Evolutionary conservation across 2,888 invertebrate genomes (phyloP), one percentile per base, ranked within the genome.

Genomic region (Smittia aterrima): DNA sequence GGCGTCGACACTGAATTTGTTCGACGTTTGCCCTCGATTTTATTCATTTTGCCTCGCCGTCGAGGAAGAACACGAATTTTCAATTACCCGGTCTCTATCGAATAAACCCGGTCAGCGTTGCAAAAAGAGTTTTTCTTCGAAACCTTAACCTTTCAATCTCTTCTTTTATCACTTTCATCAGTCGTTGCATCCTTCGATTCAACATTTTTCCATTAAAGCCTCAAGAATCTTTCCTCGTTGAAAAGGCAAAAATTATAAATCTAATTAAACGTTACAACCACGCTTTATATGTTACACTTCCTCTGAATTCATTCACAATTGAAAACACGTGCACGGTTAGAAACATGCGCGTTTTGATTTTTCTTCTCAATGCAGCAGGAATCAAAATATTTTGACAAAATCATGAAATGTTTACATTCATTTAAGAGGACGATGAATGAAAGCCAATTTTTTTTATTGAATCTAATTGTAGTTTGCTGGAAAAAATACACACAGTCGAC

Each of bases 231-330:
- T 47, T 47, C 9, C 38, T 9, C 32, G 47, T 11, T 47, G 16
- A 47, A 47, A 47, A 47, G 47, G 47, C 13, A 4, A 47, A 47
- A 47, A 47, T 47, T 47, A 47, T 47, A 47, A 47, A 47, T 47
- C 47, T 47, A 47, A 47, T 47, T 47, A 47, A 47, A 47, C 16
- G 47, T 47, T 47, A 47, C 47, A 47, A 47, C 47, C 47, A 47
- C 47, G 16, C 47, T 16, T 47, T 47, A 11, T 16, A n/a, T 16
- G 47, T 47, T 47, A 32, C 32, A 32, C 47, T 16, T 47, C 47
- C 47, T 47, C 47, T 58, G 58, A 58, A 20, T 58, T n/a, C 58
- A 58, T 58, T 58, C 58, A 58, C n/a, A n/a, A 58, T 58, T 58
- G 58, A 58, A 58, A 58, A 22, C 58, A 58, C 58, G 58, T 58